A percentile compares a stretch with the other conserved stretches of the same genome.
These are phyloP conservation scores for Drosophila virilis DNA, from an alignment of 1,140 invertebrate genomes.

Conservation along the genomic window DNA sequence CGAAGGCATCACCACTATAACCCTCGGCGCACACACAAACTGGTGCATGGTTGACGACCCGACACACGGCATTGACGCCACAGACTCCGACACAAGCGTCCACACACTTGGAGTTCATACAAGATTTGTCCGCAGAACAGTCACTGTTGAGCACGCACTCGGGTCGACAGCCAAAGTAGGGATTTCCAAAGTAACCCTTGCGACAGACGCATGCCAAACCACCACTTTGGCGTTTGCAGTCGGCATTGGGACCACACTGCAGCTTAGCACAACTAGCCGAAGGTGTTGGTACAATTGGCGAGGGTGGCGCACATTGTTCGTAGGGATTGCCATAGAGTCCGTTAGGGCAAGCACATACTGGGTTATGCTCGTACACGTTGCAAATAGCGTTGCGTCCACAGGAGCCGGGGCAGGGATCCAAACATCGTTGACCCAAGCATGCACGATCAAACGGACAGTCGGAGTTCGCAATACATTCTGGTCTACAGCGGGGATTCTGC, in stretches of 20 bases:
- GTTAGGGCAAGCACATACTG: slow-evolving; percentile 90
- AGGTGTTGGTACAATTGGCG: slow-evolving; percentile 83
- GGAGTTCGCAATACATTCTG: slow-evolving; percentile 90
- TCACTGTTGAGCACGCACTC: slow-evolving; percentile 93
- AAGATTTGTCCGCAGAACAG: slow-evolving; percentile 88
- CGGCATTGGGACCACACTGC: slow-evolving; percentile 91
- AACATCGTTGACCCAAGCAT: slow-evolving; percentile 90
- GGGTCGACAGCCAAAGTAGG: slow-evolving; percentile 89
- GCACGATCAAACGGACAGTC: slow-evolving; percentile 92
- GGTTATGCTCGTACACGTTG: slow-evolving; percentile 89
- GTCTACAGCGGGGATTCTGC: slow-evolving; percentile 89
- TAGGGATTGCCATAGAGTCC: slow-evolving; percentile 93
- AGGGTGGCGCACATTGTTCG: slow-evolving; percentile 88
- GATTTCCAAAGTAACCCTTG: slow-evolving; percentile 89
- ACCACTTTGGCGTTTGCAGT: slow-evolving; percentile 87
- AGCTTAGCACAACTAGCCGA: slow-evolving; percentile 88
- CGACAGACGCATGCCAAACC: slow-evolving; percentile 88
- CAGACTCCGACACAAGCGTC: slow-evolving; percentile 92
- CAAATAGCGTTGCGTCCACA: slow-evolving; percentile 92
- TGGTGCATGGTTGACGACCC: slow-evolving; percentile 91
- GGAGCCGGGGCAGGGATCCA: slow-evolving; percentile 92
- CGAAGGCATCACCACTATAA: slow-evolving; percentile 91
- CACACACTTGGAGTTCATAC: slow-evolving; percentile 92
- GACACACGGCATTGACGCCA: slow-evolving; percentile 90
- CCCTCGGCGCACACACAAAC: slow-evolving; percentile 91